Evolutionary conservation across 2,797 vertebrate genomes (phyloP), one percentile per base, ranked within the genome.

Genomic region (Cirrhinus molitorella): DNA sequence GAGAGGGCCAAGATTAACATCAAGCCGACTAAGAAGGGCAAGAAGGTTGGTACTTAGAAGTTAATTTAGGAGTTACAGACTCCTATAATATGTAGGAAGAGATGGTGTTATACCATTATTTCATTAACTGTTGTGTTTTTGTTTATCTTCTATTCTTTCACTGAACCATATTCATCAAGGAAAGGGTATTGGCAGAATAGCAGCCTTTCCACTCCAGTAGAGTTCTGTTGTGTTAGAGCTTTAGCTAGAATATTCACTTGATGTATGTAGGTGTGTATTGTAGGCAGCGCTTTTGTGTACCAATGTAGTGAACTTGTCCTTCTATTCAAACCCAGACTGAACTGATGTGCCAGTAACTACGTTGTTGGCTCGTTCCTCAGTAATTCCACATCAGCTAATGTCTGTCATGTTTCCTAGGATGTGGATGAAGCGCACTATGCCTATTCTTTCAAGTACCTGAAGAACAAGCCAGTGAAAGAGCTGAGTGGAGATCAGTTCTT

Each of bases 401-500:
- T 66, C 43, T 40, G 16, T 57, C 11, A 40, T 65, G 23, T 79
- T 59, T 40, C 88, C 17, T 86, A 99, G 98, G 98, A 99, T 87
- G 84, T 99, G 63, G 98, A 99, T 71, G 98, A 99, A 89, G 97
- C 97, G 83, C 98, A 99, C 90, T 99, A 95, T 21, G 97, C 96
- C 31, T 99, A 99, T 90, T 97, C 98, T 71, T 99, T 99, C 92
- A 99, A 99, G 89, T 99, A 99, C 90, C 93, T 99, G 75, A 99
- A 99, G 91, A 99, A 99, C 91, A 99, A 99, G 86, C 95, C 97
- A 23, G 98, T 98, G 61, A 99, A 99, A 91, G 98, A 99, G 91
- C 93, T 99, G 25, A 96, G 95, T 85, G 98, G 98, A 74, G 98
- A 99, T 81, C 98, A 99, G 93, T 99, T 99, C 88, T 92, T 99